Evolutionary conservation across 2,797 vertebrate genomes (phyloP), one percentile per base, ranked within the genome.

Genomic region (Lindbergichthys nudifrons): DNA sequence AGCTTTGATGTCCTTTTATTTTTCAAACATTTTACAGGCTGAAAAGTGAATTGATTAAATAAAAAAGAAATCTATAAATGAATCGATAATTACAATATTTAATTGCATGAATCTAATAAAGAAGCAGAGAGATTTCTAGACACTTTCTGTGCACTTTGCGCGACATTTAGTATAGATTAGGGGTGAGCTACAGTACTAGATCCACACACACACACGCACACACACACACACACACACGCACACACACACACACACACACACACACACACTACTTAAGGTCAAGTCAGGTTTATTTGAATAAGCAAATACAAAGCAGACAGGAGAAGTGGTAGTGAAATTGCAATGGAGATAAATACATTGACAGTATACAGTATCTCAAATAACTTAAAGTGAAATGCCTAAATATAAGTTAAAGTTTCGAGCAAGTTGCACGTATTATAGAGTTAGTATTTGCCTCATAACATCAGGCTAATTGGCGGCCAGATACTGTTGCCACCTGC

Each of bases 401-500:
- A 32, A 5, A 32, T 23, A 32, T 6, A 32, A 32, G 30, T 41
- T 7, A 51, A 13, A 51, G 11, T 50, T 21, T 53, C 12, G 2
- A 53, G 2, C 13, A 30, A 30, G 14, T 30, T 16, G 14, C 51
- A 36, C 9, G 16, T 58, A 19, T 65, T 51, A 15, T 18, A 32
- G 13, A 61, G 52, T 58, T 18, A 7, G 16, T 23, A 1, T 36
- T 10, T 3, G 9, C 5, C 0, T 75, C 14, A 48, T 43, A 19
- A 19, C 36, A 45, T 42, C 13, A 65, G 13, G 32, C 0, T 19
- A 52, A 43, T 32, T 8, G 32, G 13, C 23, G 58, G 46, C 10
- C 56, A 5, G 16, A 62, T 45, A 26, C 11, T 14, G 26, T 65
- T 66, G 70, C 57, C 59, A 10, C 15, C 18, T 30, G 56, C 59